Percentiles rank a stretch among this genome's conserved stretches.
Conservation (phyloP, 2,888 invertebrate genomes). For the Hydrotaea diabolus region DNA sequence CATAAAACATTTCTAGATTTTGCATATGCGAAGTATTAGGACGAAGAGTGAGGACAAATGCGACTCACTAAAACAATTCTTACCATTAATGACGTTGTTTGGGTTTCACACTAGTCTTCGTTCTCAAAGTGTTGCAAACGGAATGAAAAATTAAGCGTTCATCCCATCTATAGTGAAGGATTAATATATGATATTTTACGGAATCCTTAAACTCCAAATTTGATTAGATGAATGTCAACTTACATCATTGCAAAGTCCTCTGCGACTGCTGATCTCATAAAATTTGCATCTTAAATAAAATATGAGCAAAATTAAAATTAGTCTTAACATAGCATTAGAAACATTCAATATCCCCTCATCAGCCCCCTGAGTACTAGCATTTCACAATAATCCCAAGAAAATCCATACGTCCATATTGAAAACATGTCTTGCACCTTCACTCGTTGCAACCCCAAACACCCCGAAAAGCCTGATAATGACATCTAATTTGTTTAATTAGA, state of each 20-base stretch:
- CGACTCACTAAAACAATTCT: too few species aligned
- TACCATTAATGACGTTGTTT: too few species aligned
- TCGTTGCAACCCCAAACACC: background rate
- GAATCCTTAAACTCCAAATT: background rate
- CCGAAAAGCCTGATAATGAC: slow-evolving; percentile 61
- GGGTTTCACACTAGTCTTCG: too few species aligned
- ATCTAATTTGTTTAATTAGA: slow-evolving; percentile 67
- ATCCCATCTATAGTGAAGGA: too few species aligned
- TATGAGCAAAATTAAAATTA: slow-evolving; percentile 28
- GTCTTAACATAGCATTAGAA: background rate
- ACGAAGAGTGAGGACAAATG: too few species aligned
- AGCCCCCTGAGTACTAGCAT: background rate
- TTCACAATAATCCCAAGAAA: slow-evolving; percentile 39
- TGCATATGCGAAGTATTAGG: too few species aligned
- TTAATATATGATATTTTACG: too few species aligned
- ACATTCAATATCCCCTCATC: background rate
- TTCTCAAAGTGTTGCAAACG: too few species aligned
- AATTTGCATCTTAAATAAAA: slow-evolving; percentile 10
- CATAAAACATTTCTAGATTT: too few species aligned
- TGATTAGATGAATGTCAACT: background rate
- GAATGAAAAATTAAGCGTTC: too few species aligned
- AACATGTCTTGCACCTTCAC: slow-evolving; percentile 48
- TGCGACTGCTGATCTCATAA: background rate
- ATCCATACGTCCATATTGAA: slow-evolving; percentile 57
- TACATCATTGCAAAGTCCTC: background rate